These are phyloP conservation scores for Dallia pectoralis DNA, from an alignment of 2,797 vertebrate species.

Conservation along the genomic window DNA sequence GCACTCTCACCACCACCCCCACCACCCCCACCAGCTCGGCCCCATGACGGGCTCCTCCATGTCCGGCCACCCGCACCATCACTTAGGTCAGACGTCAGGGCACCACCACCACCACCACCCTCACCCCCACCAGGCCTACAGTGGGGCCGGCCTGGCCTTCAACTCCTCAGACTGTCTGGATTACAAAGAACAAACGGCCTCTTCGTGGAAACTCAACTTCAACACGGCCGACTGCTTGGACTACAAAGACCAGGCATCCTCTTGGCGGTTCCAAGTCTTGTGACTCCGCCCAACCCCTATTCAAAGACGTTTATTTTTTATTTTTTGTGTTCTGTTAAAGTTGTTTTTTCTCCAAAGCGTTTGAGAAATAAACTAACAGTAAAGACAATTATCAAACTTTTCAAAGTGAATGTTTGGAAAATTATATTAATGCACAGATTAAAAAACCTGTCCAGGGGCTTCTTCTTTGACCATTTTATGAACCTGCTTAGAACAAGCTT, in stretches of 20 bases:
- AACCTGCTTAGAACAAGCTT: slow-evolving; percentile 12
- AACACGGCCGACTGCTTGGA: slow-evolving; percentile 94
- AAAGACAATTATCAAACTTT: slow-evolving; percentile 41
- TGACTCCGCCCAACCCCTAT: slow-evolving; percentile 64
- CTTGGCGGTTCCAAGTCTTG: slow-evolving; percentile 97
- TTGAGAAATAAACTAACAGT: slow-evolving; percentile 33
- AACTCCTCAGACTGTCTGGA: slow-evolving; percentile 96
- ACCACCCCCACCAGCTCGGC: slow-evolving; percentile 85
- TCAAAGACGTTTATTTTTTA: slow-evolving; percentile 35
- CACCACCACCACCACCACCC: slow-evolving; percentile 82
- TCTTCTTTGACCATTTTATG: slow-evolving; percentile 2
- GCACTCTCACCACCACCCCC: slow-evolving; percentile 89
- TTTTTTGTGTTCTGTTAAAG: slow-evolving; percentile 16
- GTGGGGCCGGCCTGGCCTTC: slow-evolving; percentile 81
- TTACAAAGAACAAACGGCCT: slow-evolving; percentile 89
- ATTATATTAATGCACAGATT: slow-evolving; percentile 23
- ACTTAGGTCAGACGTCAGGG: slow-evolving; percentile 84
- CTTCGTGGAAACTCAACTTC: slow-evolving; percentile 97
- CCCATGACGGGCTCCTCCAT: slow-evolving; percentile 84
- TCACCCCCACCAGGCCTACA: slow-evolving; percentile 87
- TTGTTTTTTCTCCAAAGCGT: slow-evolving; percentile 25
- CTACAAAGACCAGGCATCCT: slow-evolving; percentile 97
- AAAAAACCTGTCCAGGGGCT: slow-evolving; percentile 6
- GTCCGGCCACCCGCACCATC: slow-evolving; percentile 85
- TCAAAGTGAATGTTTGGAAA: slow-evolving; percentile 43